These are phyloP conservation scores for Tribolium castaneum DNA, from an alignment of 1,140 invertebrate genomes.

Conservation along the genomic window DNA sequence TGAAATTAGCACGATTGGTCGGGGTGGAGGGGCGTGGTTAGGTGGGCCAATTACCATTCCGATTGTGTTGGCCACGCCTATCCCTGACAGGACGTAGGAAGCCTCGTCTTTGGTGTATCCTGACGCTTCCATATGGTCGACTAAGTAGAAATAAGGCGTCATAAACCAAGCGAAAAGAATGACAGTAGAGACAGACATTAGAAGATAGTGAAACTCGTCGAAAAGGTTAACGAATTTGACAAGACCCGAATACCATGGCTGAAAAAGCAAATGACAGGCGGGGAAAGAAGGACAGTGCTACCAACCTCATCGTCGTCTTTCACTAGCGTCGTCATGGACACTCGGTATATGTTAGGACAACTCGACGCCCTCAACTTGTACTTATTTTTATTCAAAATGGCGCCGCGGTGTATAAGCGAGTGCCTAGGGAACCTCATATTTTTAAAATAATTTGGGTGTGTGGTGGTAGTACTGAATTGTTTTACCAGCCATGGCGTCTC, in stretches of 20 bases:
- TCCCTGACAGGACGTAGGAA: conserved; percentile 81
- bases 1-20: conserved; percentile 62
- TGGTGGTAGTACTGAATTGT: conserved; percentile 59
- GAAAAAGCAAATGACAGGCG: conserved; percentile 53
- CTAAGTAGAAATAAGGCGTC: conserved; percentile 89
- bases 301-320: conserved; percentile 78
- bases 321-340: conserved; percentile 87
- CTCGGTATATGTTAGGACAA: conserved; percentile 90
- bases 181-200: conserved; percentile 86
- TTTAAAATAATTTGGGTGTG: conserved; percentile 78
- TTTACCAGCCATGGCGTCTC: conserved; percentile 69
- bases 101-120: conserved; percentile 77
- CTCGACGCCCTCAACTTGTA: conserved; percentile 88
- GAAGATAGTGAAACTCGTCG: conserved; percentile 80
- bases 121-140: conserved; percentile 75
- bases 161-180: conserved; percentile 91
- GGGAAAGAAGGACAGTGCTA: conserved; percentile 44
- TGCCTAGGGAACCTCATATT: conserved; percentile 81
- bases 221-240: conserved; percentile 78
- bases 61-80: conserved; percentile 89
- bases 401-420: conserved; percentile 85
- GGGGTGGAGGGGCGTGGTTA: neutral
- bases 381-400: conserved; percentile 81
- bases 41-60: conserved; percentile 77
- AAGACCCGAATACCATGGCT: conserved; percentile 83